Evolutionary conservation across 2,113 vertebrate genomes (phyloP).

Genomic region (Grus americana): DNA sequence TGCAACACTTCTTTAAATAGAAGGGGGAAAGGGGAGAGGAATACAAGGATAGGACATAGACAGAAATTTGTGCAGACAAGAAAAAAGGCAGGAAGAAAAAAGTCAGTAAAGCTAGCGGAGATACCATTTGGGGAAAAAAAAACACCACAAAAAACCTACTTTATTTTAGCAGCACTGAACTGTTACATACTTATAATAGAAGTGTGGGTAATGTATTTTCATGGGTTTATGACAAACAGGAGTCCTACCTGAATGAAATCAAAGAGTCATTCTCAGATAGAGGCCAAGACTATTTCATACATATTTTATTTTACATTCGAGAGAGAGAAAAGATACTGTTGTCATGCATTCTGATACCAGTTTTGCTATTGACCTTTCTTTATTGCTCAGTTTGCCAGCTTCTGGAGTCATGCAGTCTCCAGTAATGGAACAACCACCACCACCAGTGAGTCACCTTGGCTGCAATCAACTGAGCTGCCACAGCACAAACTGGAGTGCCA

Average conservation of each 20-base stretch:
- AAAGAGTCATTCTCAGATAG: neutral
- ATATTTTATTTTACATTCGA: neutral
- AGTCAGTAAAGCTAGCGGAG: neutral
- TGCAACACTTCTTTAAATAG: neutral
- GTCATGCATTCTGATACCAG: neutral
- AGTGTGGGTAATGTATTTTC: neutral
- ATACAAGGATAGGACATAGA: neutral
- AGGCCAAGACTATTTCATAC: neutral
- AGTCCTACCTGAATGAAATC: neutral
- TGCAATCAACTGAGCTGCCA: neutral
- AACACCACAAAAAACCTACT: too few species aligned
- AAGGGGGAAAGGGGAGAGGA: too few species aligned
- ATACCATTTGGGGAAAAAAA: neutral
- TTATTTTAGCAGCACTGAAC: neutral
- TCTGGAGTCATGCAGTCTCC: neutral
- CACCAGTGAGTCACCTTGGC: neutral
- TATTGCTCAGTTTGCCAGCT: neutral
- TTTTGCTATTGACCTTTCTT: neutral
- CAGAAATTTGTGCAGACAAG: neutral
- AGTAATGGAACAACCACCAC: neutral
- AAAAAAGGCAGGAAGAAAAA: neutral
- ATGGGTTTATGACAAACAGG: neutral
- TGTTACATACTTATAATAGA: neutral
- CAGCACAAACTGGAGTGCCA: neutral
- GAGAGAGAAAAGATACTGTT: neutral